Base-by-base conservation (phyloP, 2,113 vertebrate genomes). In the Clarias macrocephalus region DNA sequence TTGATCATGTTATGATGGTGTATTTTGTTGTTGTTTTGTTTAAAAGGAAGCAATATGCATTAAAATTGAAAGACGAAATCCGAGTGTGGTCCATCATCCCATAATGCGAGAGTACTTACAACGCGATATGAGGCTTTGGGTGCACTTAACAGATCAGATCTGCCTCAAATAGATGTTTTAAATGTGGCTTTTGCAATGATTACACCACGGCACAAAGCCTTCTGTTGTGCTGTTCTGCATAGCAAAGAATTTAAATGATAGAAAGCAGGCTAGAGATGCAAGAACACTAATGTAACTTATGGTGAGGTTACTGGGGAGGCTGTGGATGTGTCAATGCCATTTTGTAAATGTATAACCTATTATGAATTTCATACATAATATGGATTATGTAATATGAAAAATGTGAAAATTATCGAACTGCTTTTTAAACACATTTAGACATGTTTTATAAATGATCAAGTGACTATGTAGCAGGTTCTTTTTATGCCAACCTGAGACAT, bases 81-180 rank as follows among this genome's bases (percentile, higher is more conserved):
- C 25, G 65, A 85, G 28, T 72, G 42, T 72, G 66, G 77, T 42
- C 56, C 56, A 82, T 80, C 75, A 85, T 79, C 48, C 79, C 6
- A 10, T 86, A 86, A 80, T 42, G 76, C 59, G 30, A 59, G 65
- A 80, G 84, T 84, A 75, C 16, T 86, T 76, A 33, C 11, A 37
- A 28, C 65, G 48, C 8, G 68, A 73, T 84, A 89, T 79, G 77
- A 81, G 73, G 88, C 76, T 87, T 57, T 72, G 60, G 60, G 79
- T 85, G 65, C 66, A 83, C 82, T 89, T 87, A 75, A 72, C 75
- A 5, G 59, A 86, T 86, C 57, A 56, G 62, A 87, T 86, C 63
- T 79, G 60, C 75, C 66, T 85, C 83, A 76, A 62, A 75, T 73
- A 84, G 76, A 52, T 84, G 52, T 57, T 86, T 81, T 65, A 82